These are phyloP conservation scores for Trachurus trachurus DNA, from an alignment of 2,797 vertebrate genomes.

Conservation along the genomic window DNA sequence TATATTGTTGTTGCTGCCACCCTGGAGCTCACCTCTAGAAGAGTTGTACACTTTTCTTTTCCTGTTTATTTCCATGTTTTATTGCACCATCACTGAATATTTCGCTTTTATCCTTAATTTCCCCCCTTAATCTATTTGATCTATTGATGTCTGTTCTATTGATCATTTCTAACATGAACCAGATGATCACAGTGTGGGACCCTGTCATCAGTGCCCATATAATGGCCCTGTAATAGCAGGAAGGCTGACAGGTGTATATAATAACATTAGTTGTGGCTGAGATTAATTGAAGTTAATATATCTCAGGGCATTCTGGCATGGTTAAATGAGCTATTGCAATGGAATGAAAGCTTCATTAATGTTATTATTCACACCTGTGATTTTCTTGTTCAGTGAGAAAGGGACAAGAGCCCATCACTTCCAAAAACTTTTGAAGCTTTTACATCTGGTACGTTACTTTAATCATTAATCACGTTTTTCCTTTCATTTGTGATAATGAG, in stretches of 20 bases:
- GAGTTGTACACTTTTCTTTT: not conserved
- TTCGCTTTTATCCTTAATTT: not conserved
- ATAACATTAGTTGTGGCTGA: constrained; percentile 4
- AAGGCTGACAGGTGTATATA: not conserved
- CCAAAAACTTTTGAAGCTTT: not conserved
- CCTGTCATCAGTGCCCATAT: no score
- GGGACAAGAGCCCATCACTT: not conserved
- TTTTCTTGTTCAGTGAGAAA: not conserved
- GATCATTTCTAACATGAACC: constrained; percentile 1
- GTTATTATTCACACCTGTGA: constrained; percentile 11
- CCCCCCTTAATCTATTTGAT: not conserved
- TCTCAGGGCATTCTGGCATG: not conserved
- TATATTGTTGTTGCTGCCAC: not conserved
- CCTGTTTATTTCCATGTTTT: not conserved
- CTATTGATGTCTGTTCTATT: not conserved
- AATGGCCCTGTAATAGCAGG: not conserved
- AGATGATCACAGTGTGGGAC: not conserved
- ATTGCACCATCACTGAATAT: not conserved
- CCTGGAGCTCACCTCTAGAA: not conserved
- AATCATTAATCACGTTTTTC: not conserved
- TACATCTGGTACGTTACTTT: not conserved
- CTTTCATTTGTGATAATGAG: constrained; percentile 3
- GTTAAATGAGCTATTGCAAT: constrained; percentile 18
- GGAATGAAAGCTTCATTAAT: constrained; percentile 29
- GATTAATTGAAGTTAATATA: not conserved